Evolutionary conservation across 1,140 invertebrate species (phyloP).

Genomic region (Diabrotica virgifera): DNA sequence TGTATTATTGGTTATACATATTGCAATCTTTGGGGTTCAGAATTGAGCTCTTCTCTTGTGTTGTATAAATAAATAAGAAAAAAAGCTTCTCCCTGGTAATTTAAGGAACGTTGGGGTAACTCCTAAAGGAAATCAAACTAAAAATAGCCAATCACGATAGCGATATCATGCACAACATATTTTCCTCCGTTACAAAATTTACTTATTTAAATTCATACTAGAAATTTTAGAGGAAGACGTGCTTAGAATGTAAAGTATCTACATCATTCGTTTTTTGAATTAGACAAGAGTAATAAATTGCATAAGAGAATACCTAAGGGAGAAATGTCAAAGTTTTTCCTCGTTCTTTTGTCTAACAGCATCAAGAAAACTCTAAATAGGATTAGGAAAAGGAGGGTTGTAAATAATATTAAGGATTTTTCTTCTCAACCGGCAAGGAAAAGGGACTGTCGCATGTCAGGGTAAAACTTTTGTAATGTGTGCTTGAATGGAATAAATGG

Average conservation of each 20-base stretch:
- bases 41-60: too few relatives aligned
- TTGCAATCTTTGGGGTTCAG: too few relatives aligned
- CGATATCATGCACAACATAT: background rate
- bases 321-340: background rate
- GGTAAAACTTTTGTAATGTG: background rate
- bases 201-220: background rate
- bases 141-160: background rate
- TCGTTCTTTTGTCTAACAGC: background rate
- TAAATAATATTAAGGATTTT: slow-evolving; percentile 3
- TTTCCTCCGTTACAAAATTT: background rate
- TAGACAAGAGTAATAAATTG: slow-evolving; percentile 3
- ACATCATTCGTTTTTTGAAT: background rate
- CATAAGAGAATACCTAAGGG: background rate
- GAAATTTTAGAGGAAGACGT: background rate
- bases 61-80: too few relatives aligned
- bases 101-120: background rate
- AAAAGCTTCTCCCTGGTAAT: too few relatives aligned
- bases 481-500: background rate
- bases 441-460: background rate
- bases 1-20: too few relatives aligned
- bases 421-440: background rate
- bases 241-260: background rate
- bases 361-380: slow-evolving; percentile 3
- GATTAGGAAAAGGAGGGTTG: slow-evolving; percentile 1
- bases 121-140: slow-evolving; percentile 2